Conservation (phyloP, 2,113 vertebrate genomes). For the Amazona vittata region DNA sequence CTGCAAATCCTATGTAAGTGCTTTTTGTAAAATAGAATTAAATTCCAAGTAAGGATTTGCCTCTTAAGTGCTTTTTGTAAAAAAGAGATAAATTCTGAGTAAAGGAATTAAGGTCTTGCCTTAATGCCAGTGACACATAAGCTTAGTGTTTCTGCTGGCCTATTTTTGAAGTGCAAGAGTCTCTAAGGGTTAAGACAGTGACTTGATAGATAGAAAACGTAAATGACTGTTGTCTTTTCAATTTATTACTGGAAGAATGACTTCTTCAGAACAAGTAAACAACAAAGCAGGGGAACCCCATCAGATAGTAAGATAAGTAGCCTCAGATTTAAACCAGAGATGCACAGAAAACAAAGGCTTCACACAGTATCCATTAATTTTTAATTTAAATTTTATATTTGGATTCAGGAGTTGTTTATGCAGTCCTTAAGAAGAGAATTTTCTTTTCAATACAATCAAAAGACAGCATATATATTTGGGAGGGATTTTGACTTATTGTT, state of each 20-base stretch:
- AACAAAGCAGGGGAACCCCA: neutral
- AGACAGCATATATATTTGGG: neutral
- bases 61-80: neutral
- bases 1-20: neutral
- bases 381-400: neutral
- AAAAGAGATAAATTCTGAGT: neutral
- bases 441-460: neutral
- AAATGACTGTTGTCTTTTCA: neutral
- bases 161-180: neutral
- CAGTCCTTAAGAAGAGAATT: neutral
- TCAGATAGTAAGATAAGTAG: neutral
- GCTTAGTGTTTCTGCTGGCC: neutral
- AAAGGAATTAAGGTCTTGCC: neutral
- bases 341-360: neutral
- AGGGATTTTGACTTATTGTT: neutral
- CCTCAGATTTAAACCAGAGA: neutral
- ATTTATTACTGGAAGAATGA: neutral
- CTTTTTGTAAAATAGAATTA: neutral
- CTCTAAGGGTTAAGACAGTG: neutral
- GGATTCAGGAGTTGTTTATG: neutral
- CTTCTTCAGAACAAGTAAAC: neutral
- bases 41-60: neutral
- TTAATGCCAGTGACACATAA: neutral
- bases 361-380: neutral
- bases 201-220: neutral